A percentile compares a stretch with the other conserved stretches of the same genome.
These are phyloP conservation scores for Micropterix aruncella DNA, from an alignment of 2,888 invertebrate species.

Conservation along the genomic window DNA sequence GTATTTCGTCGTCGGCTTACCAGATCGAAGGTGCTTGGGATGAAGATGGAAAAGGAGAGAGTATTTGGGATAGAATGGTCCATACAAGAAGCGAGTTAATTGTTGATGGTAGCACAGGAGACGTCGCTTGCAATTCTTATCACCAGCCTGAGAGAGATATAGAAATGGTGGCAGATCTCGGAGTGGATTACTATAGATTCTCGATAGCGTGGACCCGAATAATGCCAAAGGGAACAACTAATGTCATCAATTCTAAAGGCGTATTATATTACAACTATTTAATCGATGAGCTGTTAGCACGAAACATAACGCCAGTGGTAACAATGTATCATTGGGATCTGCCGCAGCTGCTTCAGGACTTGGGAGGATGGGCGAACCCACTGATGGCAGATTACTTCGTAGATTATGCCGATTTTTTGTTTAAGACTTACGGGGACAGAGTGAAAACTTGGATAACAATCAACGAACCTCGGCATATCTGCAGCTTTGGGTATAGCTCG, in stretches of 20 bases:
- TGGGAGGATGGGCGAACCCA: conserved; percentile 17
- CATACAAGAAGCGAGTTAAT: too few relatives aligned
- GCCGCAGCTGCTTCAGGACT: conserved; percentile 17
- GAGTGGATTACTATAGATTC: not conserved
- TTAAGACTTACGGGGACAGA: not conserved
- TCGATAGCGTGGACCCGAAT: not conserved
- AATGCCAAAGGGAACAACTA: not conserved
- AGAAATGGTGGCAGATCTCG: too few relatives aligned
- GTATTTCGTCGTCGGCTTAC: too few relatives aligned
- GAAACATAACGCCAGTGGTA: not conserved
- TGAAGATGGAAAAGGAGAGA: too few relatives aligned
- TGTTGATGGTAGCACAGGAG: too few relatives aligned
- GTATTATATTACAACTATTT: not conserved
- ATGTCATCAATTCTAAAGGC: not conserved
- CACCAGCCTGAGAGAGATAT: too few relatives aligned
- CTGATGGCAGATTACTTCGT: conserved; percentile 17
- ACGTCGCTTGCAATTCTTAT: too few relatives aligned
- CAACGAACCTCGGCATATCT: not conserved
- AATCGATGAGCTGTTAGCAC: not conserved
- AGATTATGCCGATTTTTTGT: conserved; percentile 18
- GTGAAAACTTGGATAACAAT: not conserved
- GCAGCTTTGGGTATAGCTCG: conserved; percentile 15
- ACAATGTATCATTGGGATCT: conserved; percentile 20
- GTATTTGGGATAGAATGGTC: too few relatives aligned
- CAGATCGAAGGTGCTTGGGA: too few relatives aligned